A percentile compares a stretch with the other conserved stretches of the same genome.
Evolutionary conservation across 1,140 invertebrate species (phyloP).

Genomic region (Hypsibius dujardini): DNA sequence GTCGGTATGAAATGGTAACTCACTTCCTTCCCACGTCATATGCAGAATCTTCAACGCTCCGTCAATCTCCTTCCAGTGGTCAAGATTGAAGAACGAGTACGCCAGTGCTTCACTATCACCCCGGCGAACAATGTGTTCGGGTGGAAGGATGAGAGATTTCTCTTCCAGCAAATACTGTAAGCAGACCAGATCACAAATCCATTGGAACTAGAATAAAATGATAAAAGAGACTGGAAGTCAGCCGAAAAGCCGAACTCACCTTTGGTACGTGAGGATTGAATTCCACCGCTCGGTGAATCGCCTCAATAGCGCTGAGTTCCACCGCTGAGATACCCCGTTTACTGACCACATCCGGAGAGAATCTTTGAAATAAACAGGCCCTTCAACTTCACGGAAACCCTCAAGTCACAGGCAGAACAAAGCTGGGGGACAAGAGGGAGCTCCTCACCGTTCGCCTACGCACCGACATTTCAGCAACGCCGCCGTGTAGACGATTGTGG

Average conservation of each 20-base stretch:
- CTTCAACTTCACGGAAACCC: conserved; percentile 12
- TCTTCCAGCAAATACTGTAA: conserved; percentile 77
- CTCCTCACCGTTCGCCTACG: conserved; percentile 67
- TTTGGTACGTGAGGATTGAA: conserved; percentile 97
- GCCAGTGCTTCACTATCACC: conserved; percentile 95
- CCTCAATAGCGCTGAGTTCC: conserved; percentile 85
- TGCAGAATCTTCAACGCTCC: conserved; percentile 84
- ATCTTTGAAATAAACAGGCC: conserved; percentile 31
- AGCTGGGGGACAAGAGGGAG: no score
- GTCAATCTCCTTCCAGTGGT: conserved; percentile 89
- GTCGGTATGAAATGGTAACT: conserved; percentile 27
- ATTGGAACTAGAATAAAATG: no score
- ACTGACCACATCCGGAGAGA: conserved; percentile 66
- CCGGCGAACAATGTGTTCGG: conserved; percentile 86
- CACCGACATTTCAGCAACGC: conserved; percentile 76
- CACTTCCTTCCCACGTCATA: conserved; percentile 84
- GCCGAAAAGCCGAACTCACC: no score
- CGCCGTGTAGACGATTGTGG: conserved; percentile 89
- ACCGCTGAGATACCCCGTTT: conserved; percentile 67
- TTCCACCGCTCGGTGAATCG: conserved; percentile 88
- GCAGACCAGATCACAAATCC: conserved; percentile 18
- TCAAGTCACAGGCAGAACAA: no score
- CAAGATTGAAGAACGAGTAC: conserved; percentile 86
- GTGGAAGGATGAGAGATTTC: conserved; percentile 82
- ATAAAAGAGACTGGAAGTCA: no score